Conservation (phyloP, 2,113 vertebrate genomes). For the Triplophysa dalaica region DNA sequence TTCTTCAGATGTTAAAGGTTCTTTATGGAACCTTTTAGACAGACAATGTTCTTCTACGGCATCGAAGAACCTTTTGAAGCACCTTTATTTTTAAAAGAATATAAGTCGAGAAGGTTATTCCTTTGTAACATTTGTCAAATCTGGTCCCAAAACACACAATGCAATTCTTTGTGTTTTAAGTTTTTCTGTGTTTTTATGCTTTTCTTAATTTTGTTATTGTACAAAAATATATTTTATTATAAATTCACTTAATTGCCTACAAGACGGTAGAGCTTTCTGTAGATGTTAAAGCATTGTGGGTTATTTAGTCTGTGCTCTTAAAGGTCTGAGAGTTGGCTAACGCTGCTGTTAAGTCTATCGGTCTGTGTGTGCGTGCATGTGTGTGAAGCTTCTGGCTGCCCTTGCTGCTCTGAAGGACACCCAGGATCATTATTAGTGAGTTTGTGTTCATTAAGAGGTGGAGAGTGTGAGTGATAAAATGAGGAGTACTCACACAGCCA, state of each 20-base stretch:
- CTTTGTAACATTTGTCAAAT: too few relatives aligned
- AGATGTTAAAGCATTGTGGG: background rate
- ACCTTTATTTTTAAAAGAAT: background rate
- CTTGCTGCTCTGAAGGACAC: conserved; percentile 58
- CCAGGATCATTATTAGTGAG: conserved; percentile 56
- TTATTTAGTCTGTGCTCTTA: conserved; percentile 12
- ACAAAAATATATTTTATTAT: background rate
- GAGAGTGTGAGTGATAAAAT: conserved; percentile 50
- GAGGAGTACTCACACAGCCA: conserved; percentile 46
- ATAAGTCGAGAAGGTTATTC: conserved; percentile 4
- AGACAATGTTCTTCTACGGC: too few relatives aligned
- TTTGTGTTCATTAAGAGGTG: conserved; percentile 55
- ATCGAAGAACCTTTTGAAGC: too few relatives aligned
- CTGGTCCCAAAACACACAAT: too few relatives aligned
- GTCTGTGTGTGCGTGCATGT: background rate
- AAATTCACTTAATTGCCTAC: conserved; percentile 7
- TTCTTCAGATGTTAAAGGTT: too few relatives aligned
- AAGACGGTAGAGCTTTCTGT: background rate
- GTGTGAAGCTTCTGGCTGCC: conserved; percentile 40
- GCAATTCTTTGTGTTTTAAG: too few relatives aligned
- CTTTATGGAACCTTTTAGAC: too few relatives aligned
- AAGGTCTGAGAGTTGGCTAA: conserved; percentile 7
- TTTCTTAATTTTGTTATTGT: too few relatives aligned
- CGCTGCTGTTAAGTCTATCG: conserved; percentile 27
- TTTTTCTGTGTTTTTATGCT: too few relatives aligned